Conservation (phyloP, 2,797 vertebrate genomes). For the Remorina albescens region DNA sequence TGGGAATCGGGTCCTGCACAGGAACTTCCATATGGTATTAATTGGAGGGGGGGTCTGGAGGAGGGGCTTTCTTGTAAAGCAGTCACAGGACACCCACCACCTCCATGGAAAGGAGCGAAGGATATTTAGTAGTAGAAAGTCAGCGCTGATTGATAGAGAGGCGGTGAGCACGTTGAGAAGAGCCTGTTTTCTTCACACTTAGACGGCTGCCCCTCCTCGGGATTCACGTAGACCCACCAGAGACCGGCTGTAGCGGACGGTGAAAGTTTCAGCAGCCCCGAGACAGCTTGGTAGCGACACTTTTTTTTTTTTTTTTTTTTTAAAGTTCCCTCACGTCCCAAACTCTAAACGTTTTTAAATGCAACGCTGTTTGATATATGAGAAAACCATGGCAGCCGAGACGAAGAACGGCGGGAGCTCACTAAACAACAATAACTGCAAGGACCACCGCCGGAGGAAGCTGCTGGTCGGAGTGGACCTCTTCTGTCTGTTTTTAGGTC, state of each 20-base stretch:
- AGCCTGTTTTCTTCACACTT: not conserved
- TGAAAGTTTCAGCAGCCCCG: too few species aligned
- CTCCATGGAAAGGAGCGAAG: conserved; percentile 10
- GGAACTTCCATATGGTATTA: conserved; percentile 49
- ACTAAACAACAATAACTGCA: conserved; percentile 87
- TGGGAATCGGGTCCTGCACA: not conserved
- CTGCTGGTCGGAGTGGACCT: conserved; percentile 92
- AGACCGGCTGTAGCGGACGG: too few species aligned
- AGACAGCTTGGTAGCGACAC: rapidly evolving
- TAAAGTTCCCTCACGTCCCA: conserved; percentile 3
- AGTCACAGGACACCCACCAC: conserved; percentile 19
- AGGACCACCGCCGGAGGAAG: conserved; percentile 89
- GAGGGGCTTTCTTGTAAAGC: conserved; percentile 49
- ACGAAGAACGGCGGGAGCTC: conserved; percentile 91
- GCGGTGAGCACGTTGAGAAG: not conserved
- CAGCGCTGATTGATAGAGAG: not conserved
- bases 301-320: not conserved
- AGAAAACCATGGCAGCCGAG: conserved; percentile 93
- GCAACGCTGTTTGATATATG: conserved; percentile 89
- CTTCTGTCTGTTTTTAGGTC: conserved; percentile 94
- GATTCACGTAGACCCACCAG: not conserved
- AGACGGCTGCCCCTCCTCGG: conserved; percentile 29
- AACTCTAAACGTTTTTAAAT: conserved; percentile 69
- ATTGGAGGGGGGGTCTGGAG: conserved; percentile 56
- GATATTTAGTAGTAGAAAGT: conserved; percentile 38